A percentile compares a stretch with the other conserved stretches of the same genome.
phyloP scores from a whole-genome alignment of 1,140 invertebrate species.

The Rhagoletis pomonella region DNA sequence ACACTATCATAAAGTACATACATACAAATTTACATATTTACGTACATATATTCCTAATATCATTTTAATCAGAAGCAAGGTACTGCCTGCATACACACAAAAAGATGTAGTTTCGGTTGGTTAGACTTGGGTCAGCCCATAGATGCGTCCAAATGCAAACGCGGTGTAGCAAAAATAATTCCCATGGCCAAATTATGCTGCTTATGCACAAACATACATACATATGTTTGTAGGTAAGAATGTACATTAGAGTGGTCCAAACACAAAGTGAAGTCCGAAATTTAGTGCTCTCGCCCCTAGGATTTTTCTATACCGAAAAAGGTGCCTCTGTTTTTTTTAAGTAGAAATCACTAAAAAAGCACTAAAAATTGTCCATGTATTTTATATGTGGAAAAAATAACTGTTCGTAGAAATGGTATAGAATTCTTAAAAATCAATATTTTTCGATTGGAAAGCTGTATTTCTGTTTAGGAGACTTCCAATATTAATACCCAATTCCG shows the following conservation, averaged over 20 bases:
- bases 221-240: background rate
- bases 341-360: background rate
- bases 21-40: too few species aligned
- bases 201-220: background rate
- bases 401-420: too few species aligned
- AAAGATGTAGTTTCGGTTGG: background rate
- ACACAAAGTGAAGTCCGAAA: too few species aligned
- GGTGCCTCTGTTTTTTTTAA: too few species aligned
- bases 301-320: too few species aligned
- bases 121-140: background rate
- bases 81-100: background rate
- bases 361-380: too few species aligned
- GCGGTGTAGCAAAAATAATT: slow-evolving; percentile 3
- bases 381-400: too few species aligned
- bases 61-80: background rate
- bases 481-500: too few species aligned
- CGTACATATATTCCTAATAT: background rate
- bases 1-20: background rate
- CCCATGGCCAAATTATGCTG: background rate
- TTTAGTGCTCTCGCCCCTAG: background rate
- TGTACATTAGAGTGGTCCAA: background rate
- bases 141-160: slow-evolving; percentile 1
- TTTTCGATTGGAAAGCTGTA: too few species aligned
- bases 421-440: too few species aligned
- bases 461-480: too few species aligned